phyloP scores from a whole-genome alignment of 2,888 invertebrate genomes.

The Harpalus rubripes region DNA sequence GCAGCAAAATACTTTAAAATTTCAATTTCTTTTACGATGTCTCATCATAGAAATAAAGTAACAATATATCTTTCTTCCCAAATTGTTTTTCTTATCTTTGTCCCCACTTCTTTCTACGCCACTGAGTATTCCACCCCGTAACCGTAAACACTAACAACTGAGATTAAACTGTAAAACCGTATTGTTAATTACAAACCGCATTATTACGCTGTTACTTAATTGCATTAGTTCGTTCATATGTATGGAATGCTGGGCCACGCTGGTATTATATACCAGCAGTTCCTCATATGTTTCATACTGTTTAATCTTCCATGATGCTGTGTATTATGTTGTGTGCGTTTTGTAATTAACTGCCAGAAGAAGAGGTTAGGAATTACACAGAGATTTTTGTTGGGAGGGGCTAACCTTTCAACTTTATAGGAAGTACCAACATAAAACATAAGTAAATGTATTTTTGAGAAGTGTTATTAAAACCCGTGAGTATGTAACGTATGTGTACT shows the following conservation, averaged over 20 bases:
- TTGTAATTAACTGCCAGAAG: slow-evolving; percentile 23
- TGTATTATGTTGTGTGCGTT: slow-evolving; percentile 41
- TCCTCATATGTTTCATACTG: slow-evolving; percentile 63
- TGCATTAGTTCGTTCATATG: slow-evolving; percentile 68
- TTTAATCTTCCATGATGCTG: slow-evolving; percentile 44
- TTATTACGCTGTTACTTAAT: slow-evolving; percentile 69
- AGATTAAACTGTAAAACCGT: slow-evolving; percentile 69
- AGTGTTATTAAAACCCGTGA: neutral
- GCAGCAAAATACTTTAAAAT: no score
- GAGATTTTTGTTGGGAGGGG: slow-evolving; percentile 8
- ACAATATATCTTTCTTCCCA: slow-evolving; percentile 34
- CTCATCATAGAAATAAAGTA: slow-evolving; percentile 21
- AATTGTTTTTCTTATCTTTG: neutral
- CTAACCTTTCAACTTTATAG: slow-evolving; percentile 12
- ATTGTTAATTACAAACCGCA: slow-evolving; percentile 69
- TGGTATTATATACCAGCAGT: slow-evolving; percentile 52
- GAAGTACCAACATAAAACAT: slow-evolving; percentile 1
- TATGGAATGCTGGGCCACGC: slow-evolving; percentile 57
- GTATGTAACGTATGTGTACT: no score
- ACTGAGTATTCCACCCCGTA: slow-evolving; percentile 36
- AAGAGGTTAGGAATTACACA: slow-evolving; percentile 12
- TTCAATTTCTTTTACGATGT: neutral
- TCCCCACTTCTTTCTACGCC: neutral
- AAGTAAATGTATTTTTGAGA: slow-evolving; percentile 4
- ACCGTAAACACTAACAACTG: slow-evolving; percentile 68